A percentile compares a stretch with the other conserved stretches of the same genome.
Conservation (phyloP, 2,888 invertebrate genomes). For the Lypha dubia region DNA sequence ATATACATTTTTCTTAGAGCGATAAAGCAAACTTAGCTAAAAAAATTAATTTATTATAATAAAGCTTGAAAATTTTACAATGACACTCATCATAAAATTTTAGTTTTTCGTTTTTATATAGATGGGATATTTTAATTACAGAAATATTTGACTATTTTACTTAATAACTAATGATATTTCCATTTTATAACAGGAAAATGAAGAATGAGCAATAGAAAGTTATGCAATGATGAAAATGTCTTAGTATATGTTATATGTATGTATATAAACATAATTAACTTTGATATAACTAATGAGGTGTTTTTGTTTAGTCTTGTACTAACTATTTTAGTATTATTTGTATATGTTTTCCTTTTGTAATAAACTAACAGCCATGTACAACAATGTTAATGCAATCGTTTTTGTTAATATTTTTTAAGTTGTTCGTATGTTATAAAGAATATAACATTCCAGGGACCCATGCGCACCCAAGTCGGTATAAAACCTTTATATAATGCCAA, state of each 20-base stretch:
- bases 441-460: constrained; percentile 99
- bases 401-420: constrained; percentile 84
- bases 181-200: neutral
- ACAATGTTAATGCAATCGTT: constrained; percentile 2
- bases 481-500: constrained; percentile 96
- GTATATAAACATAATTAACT: constrained; percentile 5
- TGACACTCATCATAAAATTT: neutral
- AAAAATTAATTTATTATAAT: constrained; percentile 49
- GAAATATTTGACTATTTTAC: constrained; percentile 2
- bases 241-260: no score
- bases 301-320: constrained; percentile 65
- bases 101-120: constrained; percentile 1
- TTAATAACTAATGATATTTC: constrained; percentile 34
- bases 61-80: constrained; percentile 26
- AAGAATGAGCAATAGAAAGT: constrained; percentile 5
- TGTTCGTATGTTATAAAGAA: constrained; percentile 97
- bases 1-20: constrained; percentile 10
- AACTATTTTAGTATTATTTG: constrained; percentile 34
- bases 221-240: neutral
- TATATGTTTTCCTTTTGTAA: constrained; percentile 52
- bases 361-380: constrained; percentile 52
- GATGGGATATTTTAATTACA: constrained; percentile 2
- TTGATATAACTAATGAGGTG: constrained; percentile 60
- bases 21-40: constrained; percentile 21
- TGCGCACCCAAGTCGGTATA: constrained; percentile 96